Base-by-base conservation (phyloP, 2,113 vertebrate species). In the Hemiscyllium ocellatum region DNA sequence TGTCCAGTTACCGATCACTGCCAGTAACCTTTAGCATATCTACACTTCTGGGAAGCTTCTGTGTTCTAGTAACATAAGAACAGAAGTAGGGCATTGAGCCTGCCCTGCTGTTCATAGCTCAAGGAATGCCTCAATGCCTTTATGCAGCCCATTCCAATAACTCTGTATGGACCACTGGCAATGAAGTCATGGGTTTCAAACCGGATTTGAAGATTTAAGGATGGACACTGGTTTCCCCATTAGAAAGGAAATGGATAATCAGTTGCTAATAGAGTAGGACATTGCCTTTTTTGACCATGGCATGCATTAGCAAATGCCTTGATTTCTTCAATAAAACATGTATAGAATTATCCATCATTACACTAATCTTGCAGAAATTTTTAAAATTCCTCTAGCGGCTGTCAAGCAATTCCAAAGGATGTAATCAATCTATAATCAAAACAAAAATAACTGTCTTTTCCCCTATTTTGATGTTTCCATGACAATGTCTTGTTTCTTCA, bases 221-320 rank as follows among this genome's bases (percentile, higher is more conserved):
- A 61, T 37, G 17, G 65, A 68, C 19, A 20, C n/a, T 37, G 37
- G 24, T 66, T 93, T 3, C 7, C 56, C 61, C 17, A 37, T 6
- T 37, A 83, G 80, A 83, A 83, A 83, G 12, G 8, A 33, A 47
- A 83, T 83, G 33, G 33, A 65, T 20, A 37, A 37, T 19, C 66
- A 4, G 20, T 93, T 12, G 15, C 89, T 66, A 37, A 68, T 66
- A 5, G 37, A 68, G 61, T 93, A 61, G 89, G 56, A 42, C 29
- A 37, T 93, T 93, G 89, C 89, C 61, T 93, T 66, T 66, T 93
- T 93, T 93, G 89, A 93, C 89, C 89, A 93, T 66, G 37, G 20
- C 52, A 61, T 33, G 86, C 86, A 76, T 76, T 76, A 76, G 72
- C 72, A 89, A 87, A 87, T 26, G 26, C 47, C 47, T 87, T 87